Conservation (phyloP, 2,888 invertebrate species). For the Brachyopa scutellaris region DNA sequence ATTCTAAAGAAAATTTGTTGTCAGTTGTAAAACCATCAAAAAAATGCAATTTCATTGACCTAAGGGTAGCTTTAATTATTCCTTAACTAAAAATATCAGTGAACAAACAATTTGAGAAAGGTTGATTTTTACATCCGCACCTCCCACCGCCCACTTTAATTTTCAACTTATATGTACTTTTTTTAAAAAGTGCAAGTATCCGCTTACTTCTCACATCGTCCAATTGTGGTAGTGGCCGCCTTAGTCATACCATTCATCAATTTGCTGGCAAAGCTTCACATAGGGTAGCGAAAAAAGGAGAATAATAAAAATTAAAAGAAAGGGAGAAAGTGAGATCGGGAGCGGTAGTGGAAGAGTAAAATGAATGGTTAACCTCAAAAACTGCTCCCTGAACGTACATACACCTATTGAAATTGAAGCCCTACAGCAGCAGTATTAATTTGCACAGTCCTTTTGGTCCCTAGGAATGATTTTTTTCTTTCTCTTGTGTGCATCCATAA, state of each 20-base stretch:
- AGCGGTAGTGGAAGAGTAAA: neutral
- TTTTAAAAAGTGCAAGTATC: neutral
- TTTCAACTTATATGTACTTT: too few species aligned
- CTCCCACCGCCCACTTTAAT: slow-evolving; percentile 18
- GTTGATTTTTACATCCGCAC: too few species aligned
- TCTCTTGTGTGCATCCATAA: too few species aligned
- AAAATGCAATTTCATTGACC: too few species aligned
- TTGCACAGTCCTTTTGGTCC: slow-evolving; percentile 10
- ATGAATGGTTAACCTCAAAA: slow-evolving; percentile 23
- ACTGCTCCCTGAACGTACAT: neutral
- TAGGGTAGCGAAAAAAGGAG: neutral
- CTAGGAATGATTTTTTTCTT: neutral
- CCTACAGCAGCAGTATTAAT: neutral
- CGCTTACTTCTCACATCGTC: neutral
- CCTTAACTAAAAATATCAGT: too few species aligned
- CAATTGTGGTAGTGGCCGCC: neutral
- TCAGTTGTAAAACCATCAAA: too few species aligned
- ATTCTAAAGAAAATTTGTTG: too few species aligned
- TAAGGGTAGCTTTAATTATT: too few species aligned
- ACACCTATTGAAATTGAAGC: slow-evolving; percentile 8
- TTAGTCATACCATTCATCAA: slow-evolving; percentile 24
- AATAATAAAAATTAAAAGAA: slow-evolving; percentile 4
- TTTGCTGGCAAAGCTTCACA: neutral
- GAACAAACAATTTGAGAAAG: too few species aligned
- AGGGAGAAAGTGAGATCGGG: too few species aligned